Conservation (phyloP, 1,140 invertebrate species). For the Araneus ventricosus region DNA sequence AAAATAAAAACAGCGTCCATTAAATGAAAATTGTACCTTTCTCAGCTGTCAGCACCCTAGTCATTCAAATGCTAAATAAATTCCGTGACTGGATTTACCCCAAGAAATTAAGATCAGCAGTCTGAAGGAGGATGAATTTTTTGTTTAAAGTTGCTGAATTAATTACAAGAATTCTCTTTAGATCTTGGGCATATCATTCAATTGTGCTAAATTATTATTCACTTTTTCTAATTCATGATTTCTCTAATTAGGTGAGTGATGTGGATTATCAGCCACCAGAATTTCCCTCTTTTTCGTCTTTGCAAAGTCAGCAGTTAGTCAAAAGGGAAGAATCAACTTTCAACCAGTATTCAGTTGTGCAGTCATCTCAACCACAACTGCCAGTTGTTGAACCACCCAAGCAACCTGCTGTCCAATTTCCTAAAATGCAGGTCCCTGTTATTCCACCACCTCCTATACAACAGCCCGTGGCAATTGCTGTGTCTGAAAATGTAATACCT, state of each 20-base stretch:
- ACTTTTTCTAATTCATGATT: background rate
- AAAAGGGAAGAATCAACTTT: constrained; percentile 47
- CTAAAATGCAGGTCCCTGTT: background rate
- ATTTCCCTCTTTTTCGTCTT: constrained; percentile 60
- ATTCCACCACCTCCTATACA: background rate
- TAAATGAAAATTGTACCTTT: too few species aligned
- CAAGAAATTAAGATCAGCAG: too few species aligned
- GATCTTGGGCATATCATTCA: background rate
- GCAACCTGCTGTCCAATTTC: background rate
- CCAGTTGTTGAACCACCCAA: background rate
- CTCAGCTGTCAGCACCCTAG: too few species aligned
- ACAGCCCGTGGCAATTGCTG: background rate
- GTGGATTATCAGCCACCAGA: constrained; percentile 55
- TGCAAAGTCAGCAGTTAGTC: constrained; percentile 65
- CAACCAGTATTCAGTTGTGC: background rate
- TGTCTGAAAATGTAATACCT: constrained; percentile 79
- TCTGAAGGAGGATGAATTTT: too few species aligned
- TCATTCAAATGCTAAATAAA: too few species aligned
- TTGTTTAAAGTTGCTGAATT: background rate
- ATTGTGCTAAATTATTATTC: background rate
- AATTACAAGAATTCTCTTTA: background rate
- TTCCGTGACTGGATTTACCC: too few species aligned
- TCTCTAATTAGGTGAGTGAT: constrained; percentile 47
- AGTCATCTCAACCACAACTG: background rate
- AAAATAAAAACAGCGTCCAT: too few species aligned